Percentiles rank a stretch among this genome's conserved stretches.
These are phyloP conservation scores for Geococcyx californianus DNA, from an alignment of 2,113 vertebrate genomes.

Conservation along the genomic window DNA sequence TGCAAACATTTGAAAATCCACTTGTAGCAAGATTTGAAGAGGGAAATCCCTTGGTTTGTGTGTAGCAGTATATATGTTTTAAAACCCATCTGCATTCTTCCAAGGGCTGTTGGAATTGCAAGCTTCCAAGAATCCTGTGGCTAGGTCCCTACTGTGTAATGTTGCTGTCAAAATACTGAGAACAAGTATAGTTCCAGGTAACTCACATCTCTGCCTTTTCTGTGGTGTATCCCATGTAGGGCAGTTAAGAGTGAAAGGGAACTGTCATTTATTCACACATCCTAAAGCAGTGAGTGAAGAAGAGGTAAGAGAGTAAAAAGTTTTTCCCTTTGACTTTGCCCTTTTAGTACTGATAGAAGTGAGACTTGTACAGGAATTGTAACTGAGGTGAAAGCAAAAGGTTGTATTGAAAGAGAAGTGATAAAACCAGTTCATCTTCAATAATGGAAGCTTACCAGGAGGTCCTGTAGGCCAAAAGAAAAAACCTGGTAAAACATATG, in stretches of 20 bases:
- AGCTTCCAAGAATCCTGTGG: neutral
- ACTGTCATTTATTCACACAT: neutral
- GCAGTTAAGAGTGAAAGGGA: neutral
- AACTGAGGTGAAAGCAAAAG: neutral
- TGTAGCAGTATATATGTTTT: neutral
- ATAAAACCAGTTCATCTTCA: neutral
- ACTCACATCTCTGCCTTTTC: neutral
- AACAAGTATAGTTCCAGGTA: neutral
- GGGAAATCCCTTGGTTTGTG: neutral
- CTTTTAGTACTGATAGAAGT: slow-evolving; percentile 1
- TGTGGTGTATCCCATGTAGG: neutral
- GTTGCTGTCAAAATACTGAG: neutral
- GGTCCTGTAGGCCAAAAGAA: neutral
- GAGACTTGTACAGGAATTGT: neutral
- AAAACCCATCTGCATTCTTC: slow-evolving; percentile 1
- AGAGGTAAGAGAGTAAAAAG: neutral
- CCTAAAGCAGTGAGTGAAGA: neutral
- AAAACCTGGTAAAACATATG: neutral
- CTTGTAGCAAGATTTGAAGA: slow-evolving; percentile 6
- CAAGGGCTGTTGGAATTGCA: neutral
- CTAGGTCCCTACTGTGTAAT: neutral
- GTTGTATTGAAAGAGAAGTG: neutral
- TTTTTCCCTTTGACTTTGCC: neutral
- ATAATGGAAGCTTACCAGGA: neutral
- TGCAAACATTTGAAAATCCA: slow-evolving; percentile 38